phyloP scores from a whole-genome alignment of 2,113 vertebrate genomes.

The Pelobates fuscus region DNA sequence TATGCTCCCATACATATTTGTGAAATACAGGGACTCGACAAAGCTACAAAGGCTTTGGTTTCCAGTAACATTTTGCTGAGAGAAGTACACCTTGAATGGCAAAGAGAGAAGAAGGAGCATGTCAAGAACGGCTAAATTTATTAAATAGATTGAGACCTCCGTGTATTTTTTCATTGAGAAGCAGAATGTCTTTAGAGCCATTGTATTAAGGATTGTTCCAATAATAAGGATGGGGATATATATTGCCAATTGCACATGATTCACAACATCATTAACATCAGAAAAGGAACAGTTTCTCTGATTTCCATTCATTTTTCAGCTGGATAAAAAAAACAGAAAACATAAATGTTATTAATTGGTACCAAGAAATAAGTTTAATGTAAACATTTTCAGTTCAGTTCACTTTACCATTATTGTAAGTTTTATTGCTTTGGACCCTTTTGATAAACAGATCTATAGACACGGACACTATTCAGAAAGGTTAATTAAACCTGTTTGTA shows the following conservation, averaged over 20 bases:
- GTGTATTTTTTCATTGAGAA: constrained; percentile 70
- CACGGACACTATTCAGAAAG: no score
- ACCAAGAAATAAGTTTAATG: no score
- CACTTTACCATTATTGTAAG: no score
- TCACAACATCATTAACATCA: constrained; percentile 59
- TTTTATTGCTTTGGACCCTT: no score
- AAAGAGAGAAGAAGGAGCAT: constrained; percentile 80
- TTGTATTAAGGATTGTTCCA: constrained; percentile 73
- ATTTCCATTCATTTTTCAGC: constrained; percentile 54
- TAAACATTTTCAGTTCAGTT: no score
- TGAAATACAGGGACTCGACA: constrained; percentile 78
- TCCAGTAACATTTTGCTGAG: background rate
- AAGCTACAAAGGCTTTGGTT: constrained; percentile 66
- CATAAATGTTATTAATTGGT: no score
- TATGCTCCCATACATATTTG: constrained; percentile 85
- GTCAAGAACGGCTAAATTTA: constrained; percentile 80
- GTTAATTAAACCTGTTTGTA: no score
- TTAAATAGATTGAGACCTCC: constrained; percentile 85
- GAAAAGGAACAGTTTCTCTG: constrained; percentile 48
- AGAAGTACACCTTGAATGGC: constrained; percentile 75
- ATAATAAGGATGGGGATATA: constrained; percentile 81
- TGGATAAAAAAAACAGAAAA: constrained; percentile 37
- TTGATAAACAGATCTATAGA: no score
- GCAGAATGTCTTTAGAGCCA: constrained; percentile 75
- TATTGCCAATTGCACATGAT: constrained; percentile 63